Base-by-base conservation (phyloP, 2,797 vertebrate species). In the Rhinatrema bivittatum region DNA sequence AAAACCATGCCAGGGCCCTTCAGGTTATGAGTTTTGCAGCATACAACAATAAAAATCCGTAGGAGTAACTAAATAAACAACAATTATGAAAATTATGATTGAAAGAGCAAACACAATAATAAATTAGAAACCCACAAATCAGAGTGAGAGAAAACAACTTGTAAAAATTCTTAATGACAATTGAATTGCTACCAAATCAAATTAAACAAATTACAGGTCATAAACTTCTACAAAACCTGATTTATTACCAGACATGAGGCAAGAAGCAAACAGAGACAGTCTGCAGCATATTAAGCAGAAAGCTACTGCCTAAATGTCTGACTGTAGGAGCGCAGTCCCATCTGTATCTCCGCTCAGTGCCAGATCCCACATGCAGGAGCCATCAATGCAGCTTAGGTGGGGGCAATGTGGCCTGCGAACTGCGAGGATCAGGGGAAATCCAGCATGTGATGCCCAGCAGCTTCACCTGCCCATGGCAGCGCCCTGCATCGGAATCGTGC, bases 171-270 rank as follows among this genome's bases (percentile, higher is more conserved):
- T 7, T 10, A 53, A 46, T 3, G 3, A 32, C 16, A 9, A 53
- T 8, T 39, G 51, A 36, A 53, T 41, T 45, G 37, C 51, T 37
- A 48, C 45, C 52, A 54, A 37, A 54, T 34, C 52, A 39, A 55
- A 46, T 49, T 15, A 48, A 2, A 50, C 28, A 39, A 60, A 55
- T 24, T 33, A n/a, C 37, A 32, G 36, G 22, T n/a, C 0, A 16
- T 9, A 32, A 33, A 6, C 32, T 5, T 53, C 46, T 42, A 38
- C 20, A 21, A 38, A 39, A 42, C 39, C 50, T 7, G 50, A 35
- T 0, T 10, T 53, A 34, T 36, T 13, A 1, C 31, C 32, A 17
- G 2, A 2, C 17, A 26, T 1, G 24, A 37, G 46, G 18, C 2
- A 18, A 36, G 52, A 20, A 30, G 41, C n/a, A 5, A 43, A 25